Base-by-base conservation (phyloP, 2,113 vertebrate genomes). In the Psilopsiagon aurifrons region DNA sequence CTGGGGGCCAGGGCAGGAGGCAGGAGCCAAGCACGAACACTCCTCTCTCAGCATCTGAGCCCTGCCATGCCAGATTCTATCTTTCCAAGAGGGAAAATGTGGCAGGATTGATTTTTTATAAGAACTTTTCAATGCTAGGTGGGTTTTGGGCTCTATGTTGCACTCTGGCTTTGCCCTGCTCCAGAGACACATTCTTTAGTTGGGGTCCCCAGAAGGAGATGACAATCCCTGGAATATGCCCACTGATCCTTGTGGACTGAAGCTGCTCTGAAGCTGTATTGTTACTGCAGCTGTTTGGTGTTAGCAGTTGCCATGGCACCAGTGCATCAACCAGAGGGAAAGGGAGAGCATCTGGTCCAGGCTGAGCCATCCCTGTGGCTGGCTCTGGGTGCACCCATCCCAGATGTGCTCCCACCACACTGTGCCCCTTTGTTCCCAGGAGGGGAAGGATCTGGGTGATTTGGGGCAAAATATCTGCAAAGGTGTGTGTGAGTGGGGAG, bases 251-350 rank as follows among this genome's bases (percentile, higher is more conserved):
- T 20, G 12, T 47, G 59, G 78, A 41, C 63, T 0, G 8, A 66
- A 86, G 69, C 83, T 90, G 43, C 69, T 86, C 73, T 28, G 19
- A 81, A 90, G 69, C 85, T 86, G 59, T 76, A 16, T 84, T 88
- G 93, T 74, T 62, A 44, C 51, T 1, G n/a, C 52, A 85, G 80
- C 62, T 91, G 83, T 69, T 96, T 94, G 90, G 86, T 81, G 67
- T 52, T 52, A 82, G 94, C 74, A 69, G 96, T 96, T 97, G 91
- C 88, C 95, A 94, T 96, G 92, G 91, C 63, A 92, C 46, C 92
- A 94, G 52, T 37, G 47, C 82, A 73, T 71, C 88, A 94, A 35
- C 46, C 3, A 9, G 86, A 82, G 95, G 88, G 44, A 95, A 54
- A 23, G 49, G 62, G 66, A 94, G 52, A 83, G 25, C 9, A 5